Evolutionary conservation across 2,113 vertebrate species (phyloP).

Genomic region (Copsychus sechellarum): DNA sequence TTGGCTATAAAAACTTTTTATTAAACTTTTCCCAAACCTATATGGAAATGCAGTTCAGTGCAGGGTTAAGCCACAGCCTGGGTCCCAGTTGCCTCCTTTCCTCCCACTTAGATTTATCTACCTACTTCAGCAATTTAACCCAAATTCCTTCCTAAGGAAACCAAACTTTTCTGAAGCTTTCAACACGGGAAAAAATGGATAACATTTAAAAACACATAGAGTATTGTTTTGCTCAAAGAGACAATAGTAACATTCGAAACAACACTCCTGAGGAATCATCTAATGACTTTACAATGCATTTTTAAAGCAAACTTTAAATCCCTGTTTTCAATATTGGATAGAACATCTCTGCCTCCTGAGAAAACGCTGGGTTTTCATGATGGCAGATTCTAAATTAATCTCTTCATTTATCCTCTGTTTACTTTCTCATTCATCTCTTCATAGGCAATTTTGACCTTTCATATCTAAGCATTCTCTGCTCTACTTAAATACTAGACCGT

Average conservation of each 20-base stretch:
- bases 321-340: background rate
- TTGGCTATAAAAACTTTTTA: background rate
- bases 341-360: background rate
- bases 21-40: background rate
- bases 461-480: background rate
- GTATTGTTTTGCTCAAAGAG: background rate
- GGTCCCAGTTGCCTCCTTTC: background rate
- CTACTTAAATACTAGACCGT: background rate
- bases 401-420: background rate
- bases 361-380: background rate
- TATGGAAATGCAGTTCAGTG: background rate
- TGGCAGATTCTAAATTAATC: background rate
- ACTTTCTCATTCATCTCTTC: background rate
- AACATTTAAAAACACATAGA: background rate
- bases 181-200: background rate
- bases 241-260: background rate
- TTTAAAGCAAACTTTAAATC: background rate
- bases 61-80: background rate
- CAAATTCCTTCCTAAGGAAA: background rate
- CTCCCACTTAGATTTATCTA: background rate
- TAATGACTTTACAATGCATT: background rate
- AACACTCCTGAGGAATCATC: background rate
- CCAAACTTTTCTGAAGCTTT: background rate
- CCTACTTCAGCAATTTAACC: background rate
- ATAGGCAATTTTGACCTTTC: slow-evolving; percentile 17